Evolutionary conservation across 2,797 vertebrate species (phyloP).

Genomic region (Mus minutoides): DNA sequence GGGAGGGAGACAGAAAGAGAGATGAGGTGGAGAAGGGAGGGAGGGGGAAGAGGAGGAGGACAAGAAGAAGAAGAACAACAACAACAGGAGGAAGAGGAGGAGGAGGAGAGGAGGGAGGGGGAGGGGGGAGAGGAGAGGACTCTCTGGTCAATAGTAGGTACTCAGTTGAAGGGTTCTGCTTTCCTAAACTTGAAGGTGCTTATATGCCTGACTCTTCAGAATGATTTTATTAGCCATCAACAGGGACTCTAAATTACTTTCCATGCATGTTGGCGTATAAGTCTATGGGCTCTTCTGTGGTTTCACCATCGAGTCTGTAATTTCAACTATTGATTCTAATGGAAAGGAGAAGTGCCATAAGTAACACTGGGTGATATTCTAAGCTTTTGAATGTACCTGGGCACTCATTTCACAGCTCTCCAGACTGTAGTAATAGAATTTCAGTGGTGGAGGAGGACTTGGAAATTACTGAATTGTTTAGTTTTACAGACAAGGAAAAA

Average conservation of each 20-base stretch:
- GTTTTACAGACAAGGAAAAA: conserved; percentile 41
- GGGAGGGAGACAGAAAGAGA: neutral
- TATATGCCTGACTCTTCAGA: neutral
- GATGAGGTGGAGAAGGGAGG: neutral
- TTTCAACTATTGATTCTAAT: neutral
- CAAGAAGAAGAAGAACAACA: neutral
- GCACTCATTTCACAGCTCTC: conserved; percentile 54
- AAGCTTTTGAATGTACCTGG: conserved; percentile 19
- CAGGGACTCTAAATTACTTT: neutral
- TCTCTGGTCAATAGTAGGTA: neutral
- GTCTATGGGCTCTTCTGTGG: neutral
- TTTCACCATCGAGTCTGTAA: neutral
- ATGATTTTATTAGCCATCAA: conserved; percentile 3
- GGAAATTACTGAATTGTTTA: conserved; percentile 46
- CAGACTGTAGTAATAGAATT: conserved; percentile 38
- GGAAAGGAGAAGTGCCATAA: neutral
- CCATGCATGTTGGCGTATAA: neutral
- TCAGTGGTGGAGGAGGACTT: conserved; percentile 57
- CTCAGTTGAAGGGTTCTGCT: neutral
- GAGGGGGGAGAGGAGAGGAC: neutral
- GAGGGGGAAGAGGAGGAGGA: too few species aligned
- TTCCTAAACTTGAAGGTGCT: conserved; percentile 13
- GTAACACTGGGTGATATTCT: conserved; percentile 13
- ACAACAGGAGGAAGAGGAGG: neutral
- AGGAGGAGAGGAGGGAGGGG: neutral